Evolutionary conservation across 2,888 invertebrate species (phyloP), one percentile per base, ranked within the genome.

Genomic region (Xestobium rufovillosum): DNA sequence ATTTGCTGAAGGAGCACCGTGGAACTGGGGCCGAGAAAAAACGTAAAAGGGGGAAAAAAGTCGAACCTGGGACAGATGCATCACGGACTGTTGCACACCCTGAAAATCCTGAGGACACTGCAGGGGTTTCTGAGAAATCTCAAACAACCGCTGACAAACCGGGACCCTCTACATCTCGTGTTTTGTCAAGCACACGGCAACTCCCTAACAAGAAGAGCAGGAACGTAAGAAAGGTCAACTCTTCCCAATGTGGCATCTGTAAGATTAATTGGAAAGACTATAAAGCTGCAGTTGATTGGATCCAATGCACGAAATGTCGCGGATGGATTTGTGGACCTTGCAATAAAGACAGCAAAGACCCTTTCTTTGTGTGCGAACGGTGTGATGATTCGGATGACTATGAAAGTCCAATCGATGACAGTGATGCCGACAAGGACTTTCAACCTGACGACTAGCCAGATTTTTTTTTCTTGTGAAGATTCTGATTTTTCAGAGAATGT

Each of bases 1-100:
- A 31, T 25, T 23, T 32, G 19, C 32, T 27, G 11, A 27, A 27
- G 10, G 27, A 27, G 27, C 8, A 27, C 27, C 27, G 27, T 27
- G 10, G 27, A 27, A 27, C 27, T 27, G 27, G 27, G 11, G 27
- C 27, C 10, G 27, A 27, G 27, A 27, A 11, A 27, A 27, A 27
- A 27, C 27, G 27, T 27, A 27, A 27, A 6, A 27, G 27, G 11
- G 11, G 27, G n/a, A n/a, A 27, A 27, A 27, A 10, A 27, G 27
- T 27, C 27, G 11, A 27, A 10, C 27, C 27, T 27, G 27, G n/a
- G 10, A 27, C 27, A 9, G 27, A 27, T 27, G 27, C 11, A 11
- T 27, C 27, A 9, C 27, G 11, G 8, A 27, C 8, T 10, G 27
- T 27, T 27, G 27, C 6, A 27, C 27, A 27, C 10, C 27, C 9